phyloP scores from a whole-genome alignment of 2,888 invertebrate genomes.

The Aleiodes testaceus region DNA sequence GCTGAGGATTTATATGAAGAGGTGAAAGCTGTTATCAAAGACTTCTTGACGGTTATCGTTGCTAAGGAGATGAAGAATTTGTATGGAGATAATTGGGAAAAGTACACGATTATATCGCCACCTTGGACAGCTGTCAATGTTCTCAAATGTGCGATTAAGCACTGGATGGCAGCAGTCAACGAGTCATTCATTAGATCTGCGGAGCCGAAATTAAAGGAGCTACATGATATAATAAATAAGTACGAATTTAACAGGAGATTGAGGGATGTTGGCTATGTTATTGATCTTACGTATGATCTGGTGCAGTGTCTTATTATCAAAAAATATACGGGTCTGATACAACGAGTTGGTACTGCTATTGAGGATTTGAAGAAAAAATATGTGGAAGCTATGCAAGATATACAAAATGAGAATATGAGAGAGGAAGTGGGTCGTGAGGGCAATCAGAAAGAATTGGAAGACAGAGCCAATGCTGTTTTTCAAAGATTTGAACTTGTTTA shows the following conservation, averaged over 20 bases:
- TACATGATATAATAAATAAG: slow-evolving; percentile 54
- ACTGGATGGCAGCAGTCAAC: slow-evolving; percentile 70
- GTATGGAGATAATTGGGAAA: slow-evolving; percentile 65
- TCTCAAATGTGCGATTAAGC: slow-evolving; percentile 67
- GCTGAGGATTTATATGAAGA: slow-evolving; percentile 61
- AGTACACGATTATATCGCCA: slow-evolving; percentile 63
- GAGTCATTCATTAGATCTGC: slow-evolving; percentile 62
- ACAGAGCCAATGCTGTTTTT: slow-evolving; percentile 60
- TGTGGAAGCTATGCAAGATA: slow-evolving; percentile 48
- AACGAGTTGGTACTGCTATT: slow-evolving; percentile 50
- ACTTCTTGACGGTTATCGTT: slow-evolving; percentile 61
- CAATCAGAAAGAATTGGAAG: slow-evolving; percentile 52
- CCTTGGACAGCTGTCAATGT: slow-evolving; percentile 66
- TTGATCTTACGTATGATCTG: slow-evolving; percentile 61
- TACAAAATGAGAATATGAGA: slow-evolving; percentile 52
- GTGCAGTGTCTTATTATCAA: slow-evolving; percentile 58
- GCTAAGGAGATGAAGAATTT: slow-evolving; percentile 63
- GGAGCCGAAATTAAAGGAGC: slow-evolving; percentile 56
- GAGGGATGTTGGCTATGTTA: slow-evolving; percentile 55
- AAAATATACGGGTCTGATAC: slow-evolving; percentile 57
- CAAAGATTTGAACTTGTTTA: slow-evolving; percentile 64
- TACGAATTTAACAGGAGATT: slow-evolving; percentile 57
- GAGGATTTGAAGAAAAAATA: slow-evolving; percentile 59
- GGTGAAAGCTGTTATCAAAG: slow-evolving; percentile 57
- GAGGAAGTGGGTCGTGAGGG: slow-evolving; percentile 54